phyloP scores from a whole-genome alignment of 2,113 vertebrate genomes.

The Sula dactylatra region DNA sequence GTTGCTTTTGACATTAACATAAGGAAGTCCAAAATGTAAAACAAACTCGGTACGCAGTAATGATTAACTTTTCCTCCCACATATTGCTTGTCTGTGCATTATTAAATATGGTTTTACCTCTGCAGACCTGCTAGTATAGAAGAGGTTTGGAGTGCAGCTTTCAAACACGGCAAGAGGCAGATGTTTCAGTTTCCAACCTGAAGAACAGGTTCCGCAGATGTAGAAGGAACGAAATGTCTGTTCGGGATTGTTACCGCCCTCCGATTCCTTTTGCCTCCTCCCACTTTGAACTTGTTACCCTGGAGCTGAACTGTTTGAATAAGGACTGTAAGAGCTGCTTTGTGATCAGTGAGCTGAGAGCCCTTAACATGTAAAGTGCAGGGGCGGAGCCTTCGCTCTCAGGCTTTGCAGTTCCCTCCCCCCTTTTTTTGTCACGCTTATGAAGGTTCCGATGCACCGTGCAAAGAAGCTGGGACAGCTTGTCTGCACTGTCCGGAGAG shows the following conservation, averaged over 20 bases:
- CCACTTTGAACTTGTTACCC: slow-evolving; percentile 72
- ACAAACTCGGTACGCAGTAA: not conserved
- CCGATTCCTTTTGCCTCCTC: slow-evolving; percentile 41
- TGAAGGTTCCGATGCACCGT: not conserved
- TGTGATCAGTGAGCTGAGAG: not conserved
- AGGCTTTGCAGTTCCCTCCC: not conserved
- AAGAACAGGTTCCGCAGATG: slow-evolving; percentile 69
- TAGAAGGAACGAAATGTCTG: not conserved
- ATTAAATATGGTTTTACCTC: not conserved
- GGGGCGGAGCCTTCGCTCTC: slow-evolving; percentile 1
- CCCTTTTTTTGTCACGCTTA: not conserved
- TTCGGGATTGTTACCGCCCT: slow-evolving; percentile 7
- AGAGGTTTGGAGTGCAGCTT: not conserved
- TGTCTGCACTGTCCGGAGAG: not conserved
- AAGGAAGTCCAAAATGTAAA: slow-evolving; percentile 43
- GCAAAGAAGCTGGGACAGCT: not conserved
- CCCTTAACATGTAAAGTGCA: not conserved
- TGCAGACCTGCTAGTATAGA: not conserved
- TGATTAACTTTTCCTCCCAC: slow-evolving; percentile 57
- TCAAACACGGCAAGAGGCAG: not conserved
- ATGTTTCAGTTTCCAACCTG: slow-evolving; percentile 58
- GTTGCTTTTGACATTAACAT: not conserved
- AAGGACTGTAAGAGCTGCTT: slow-evolving; percentile 19
- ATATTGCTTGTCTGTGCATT: not conserved
- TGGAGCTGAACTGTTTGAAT: slow-evolving; percentile 68